Evolutionary conservation across 1,140 invertebrate genomes (phyloP), one percentile per base, ranked within the genome.

Genomic region (Trichonephila inaurata): DNA sequence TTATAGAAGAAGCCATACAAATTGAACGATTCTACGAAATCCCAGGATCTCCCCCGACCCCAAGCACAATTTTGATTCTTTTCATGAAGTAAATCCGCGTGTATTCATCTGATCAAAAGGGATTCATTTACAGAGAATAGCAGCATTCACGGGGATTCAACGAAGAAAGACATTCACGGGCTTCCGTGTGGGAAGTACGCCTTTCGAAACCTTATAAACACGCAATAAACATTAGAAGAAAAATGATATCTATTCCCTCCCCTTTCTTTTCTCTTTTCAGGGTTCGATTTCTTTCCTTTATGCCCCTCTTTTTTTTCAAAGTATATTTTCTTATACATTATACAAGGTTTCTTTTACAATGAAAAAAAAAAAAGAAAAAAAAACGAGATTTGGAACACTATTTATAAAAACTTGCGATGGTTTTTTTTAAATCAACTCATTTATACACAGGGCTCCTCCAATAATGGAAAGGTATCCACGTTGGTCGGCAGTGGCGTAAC

Each of bases 181-280:
- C 14, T 64, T 64, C 62, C 16, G 16, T 16, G 12, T 2, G 69
- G 69, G 16, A 14, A 28, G 24, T 33, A 77, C 14, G 72, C 72
- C 40, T 77, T 77, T 77, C 72, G 72, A 77, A 77, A 77, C 72
- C 72, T 33, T 77, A 77, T 40, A 40, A 77, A 77, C 33, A 77
- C 72, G 24, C 24, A 77, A 77, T 77, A 77, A 77, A 24, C 6
- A 14, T 77, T 77, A 40, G 10, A 24, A 69, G 66, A 3, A 12
- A n/a, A 77, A 18, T 77, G n/a, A 40, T 16, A 77, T 19, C 28
- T 33, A 12, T 77, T 40, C 28, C 72, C 33, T 16, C 66, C 24
- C 5, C 21, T 16, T 51, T 51, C 51, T 51, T 51, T 51, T 51
- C 18, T n/a, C 8, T n/a, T n/a, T 4, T 69, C 10, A 12, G n/a